Conservation (phyloP, 2,888 invertebrate species). For the Penaeus monodon region DNA sequence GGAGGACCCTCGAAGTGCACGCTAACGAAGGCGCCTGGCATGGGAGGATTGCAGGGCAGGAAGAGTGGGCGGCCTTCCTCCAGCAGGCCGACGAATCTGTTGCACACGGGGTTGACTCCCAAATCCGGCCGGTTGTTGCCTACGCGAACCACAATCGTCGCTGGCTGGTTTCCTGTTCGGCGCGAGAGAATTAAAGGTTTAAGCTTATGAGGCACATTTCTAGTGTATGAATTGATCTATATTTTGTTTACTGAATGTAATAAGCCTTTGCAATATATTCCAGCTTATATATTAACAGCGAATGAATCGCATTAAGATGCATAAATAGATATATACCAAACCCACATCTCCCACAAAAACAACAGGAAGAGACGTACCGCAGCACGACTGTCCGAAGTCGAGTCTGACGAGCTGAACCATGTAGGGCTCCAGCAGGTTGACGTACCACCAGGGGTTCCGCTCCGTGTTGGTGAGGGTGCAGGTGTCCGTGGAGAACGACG, state of each 20-base stretch:
- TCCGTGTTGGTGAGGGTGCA: slow-evolving; percentile 81
- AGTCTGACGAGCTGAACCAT: slow-evolving; percentile 93
- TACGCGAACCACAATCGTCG: slow-evolving; percentile 88
- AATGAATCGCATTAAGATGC: background rate
- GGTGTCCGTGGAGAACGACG: slow-evolving; percentile 84
- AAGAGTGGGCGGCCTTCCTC: slow-evolving; percentile 93
- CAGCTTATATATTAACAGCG: no score
- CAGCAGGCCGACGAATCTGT: slow-evolving; percentile 80
- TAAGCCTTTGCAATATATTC: no score
- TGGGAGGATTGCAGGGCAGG: slow-evolving; percentile 92
- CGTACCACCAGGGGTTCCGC: slow-evolving; percentile 74
- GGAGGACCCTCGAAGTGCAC: slow-evolving; percentile 85
- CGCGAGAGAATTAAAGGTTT: no score
- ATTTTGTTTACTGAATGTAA: no score
- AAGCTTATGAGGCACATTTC: no score
- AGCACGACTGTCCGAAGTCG: slow-evolving; percentile 91
- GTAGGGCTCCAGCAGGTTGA: slow-evolving; percentile 92
- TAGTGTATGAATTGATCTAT: no score
- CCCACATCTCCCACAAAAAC: background rate
- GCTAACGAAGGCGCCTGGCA: slow-evolving; percentile 94
- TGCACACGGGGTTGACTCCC: slow-evolving; percentile 92
- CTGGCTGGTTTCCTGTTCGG: slow-evolving; percentile 74
- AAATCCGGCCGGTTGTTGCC: slow-evolving; percentile 93
- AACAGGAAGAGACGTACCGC: slow-evolving; percentile 77
- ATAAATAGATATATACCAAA: no score